Evolutionary conservation across 2,888 invertebrate species (phyloP), one percentile per base, ranked within the genome.

Genomic region (Brachypterus glaber): DNA sequence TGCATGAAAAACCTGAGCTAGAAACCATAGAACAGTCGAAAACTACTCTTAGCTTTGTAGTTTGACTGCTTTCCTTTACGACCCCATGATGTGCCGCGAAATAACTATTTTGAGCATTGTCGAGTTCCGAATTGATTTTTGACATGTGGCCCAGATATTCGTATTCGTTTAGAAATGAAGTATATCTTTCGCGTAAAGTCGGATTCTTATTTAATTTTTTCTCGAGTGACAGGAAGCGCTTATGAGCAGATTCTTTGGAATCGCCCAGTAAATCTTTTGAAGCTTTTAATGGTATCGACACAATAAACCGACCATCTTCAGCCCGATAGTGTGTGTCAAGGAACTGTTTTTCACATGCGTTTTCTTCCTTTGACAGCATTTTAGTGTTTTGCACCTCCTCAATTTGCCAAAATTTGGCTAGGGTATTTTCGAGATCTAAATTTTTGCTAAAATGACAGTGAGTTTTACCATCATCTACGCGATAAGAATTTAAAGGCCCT

Each of bases 311-410:
- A 5, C 34, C 39, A 15, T 39, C 21, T 9, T 3, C 4, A 11
- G 15, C 9, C 21, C 39, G 9, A 12, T 8, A 29, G 15, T 15
- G 12, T 3, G 14, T 39, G 9, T 24, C 17, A 9, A 11, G 3
- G 29, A 27, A 39, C 30, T 46, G 43, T 4, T 41, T 29, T 35
- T 48, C 48, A 35, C 45, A 49, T 4, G 4, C 14, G 17, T 27
- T 17, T 35, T 49, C 48, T 9, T 44, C 41, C 2, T 4, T 1
- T 4, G 34, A 34, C 3, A 17, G 11, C 3, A 3, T 3, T 17
- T 3, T 4, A 17, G 16, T 17, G 4, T 33, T 11, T 9, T 27
- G 4, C 5, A 4, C 4, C 12, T 27, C 27, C 12, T 27, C 27
- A 9, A 27, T 5, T 27, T 27, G 15, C 27, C 35, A 14, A 35